These are phyloP conservation scores for Sinocyclocheilus grahami DNA, from an alignment of 2,113 vertebrate genomes.

Conservation along the genomic window DNA sequence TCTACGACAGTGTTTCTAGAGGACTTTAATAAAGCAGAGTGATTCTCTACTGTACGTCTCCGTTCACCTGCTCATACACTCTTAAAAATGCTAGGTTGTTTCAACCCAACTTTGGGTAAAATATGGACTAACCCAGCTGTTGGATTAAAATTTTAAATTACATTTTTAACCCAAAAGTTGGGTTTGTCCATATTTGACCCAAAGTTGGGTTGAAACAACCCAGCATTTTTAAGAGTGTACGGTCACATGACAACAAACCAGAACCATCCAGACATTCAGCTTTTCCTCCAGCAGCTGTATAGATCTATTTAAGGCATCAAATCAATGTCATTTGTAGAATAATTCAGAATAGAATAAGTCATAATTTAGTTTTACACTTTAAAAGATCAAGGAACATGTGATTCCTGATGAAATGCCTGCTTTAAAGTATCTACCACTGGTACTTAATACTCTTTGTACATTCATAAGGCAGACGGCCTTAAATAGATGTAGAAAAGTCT, in stretches of 20 bases:
- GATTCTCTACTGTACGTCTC: conserved; percentile 74
- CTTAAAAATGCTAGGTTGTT: no score
- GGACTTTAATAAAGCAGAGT: conserved; percentile 61
- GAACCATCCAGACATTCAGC: conserved; percentile 67
- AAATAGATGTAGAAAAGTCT: conserved; percentile 78
- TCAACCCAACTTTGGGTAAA: no score
- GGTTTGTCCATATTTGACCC: no score
- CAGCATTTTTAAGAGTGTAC: no score
- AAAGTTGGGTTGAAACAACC: no score
- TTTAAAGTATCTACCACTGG: not conserved
- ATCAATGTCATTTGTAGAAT: not conserved
- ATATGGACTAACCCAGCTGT: no score
- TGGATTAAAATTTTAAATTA: no score
- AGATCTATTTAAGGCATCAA: conserved; percentile 75
- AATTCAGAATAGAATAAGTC: no score
- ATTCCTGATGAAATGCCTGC: not conserved
- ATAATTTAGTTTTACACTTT: not conserved
- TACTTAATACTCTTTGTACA: not conserved
- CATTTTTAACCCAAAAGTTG: no score
- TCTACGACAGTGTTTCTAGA: conserved; percentile 3
- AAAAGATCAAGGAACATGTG: not conserved
- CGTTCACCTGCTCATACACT: conserved; percentile 45
- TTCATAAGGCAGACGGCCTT: conserved; percentile 56
- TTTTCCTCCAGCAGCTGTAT: conserved; percentile 62
- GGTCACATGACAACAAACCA: conserved; percentile 30